These are phyloP conservation scores for Drosophila meridiana DNA, from an alignment of 2,888 invertebrate genomes.

Conservation along the genomic window DNA sequence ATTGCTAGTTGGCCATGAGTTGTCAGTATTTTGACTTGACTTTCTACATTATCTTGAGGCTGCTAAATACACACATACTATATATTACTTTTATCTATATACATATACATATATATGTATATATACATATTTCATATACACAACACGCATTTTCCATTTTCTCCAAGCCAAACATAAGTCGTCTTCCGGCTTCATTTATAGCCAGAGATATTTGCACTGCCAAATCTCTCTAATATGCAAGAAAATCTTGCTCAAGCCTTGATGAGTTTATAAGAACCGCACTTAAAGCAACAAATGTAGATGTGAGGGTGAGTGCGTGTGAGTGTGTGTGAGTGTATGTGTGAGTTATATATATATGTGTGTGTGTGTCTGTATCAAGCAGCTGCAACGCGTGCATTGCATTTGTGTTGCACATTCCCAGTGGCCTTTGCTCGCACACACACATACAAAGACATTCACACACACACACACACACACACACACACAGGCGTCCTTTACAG, in stretches of 20 bases:
- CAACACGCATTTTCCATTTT: constrained; percentile 6
- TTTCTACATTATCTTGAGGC: not conserved
- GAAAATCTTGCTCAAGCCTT: constrained; percentile 24
- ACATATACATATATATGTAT: not conserved
- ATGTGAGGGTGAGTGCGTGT: not conserved
- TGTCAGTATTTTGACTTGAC: not conserved
- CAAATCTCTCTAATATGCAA: constrained; percentile 9
- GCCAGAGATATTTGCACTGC: constrained; percentile 7
- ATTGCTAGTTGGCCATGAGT: not conserved
- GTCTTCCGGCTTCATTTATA: constrained; percentile 10
- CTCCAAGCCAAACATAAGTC: not conserved
- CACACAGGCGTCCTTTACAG: constrained; percentile 38
- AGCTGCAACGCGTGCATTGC: constrained; percentile 54
- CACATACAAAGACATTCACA: not conserved
- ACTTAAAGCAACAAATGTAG: constrained; percentile 21
- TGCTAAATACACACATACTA: not conserved
- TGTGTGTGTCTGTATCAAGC: constrained; percentile 23
- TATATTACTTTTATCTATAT: not conserved
- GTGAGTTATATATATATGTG: not conserved
- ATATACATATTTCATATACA: not conserved
- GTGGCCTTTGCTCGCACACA: constrained; percentile 33
- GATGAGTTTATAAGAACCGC: constrained; percentile 34
- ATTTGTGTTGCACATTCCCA: constrained; percentile 24
- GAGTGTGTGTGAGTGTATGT: not conserved
- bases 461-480: not conserved